phyloP scores from a whole-genome alignment of 2,113 vertebrate genomes.

The Neopipo cinnamomea region DNA sequence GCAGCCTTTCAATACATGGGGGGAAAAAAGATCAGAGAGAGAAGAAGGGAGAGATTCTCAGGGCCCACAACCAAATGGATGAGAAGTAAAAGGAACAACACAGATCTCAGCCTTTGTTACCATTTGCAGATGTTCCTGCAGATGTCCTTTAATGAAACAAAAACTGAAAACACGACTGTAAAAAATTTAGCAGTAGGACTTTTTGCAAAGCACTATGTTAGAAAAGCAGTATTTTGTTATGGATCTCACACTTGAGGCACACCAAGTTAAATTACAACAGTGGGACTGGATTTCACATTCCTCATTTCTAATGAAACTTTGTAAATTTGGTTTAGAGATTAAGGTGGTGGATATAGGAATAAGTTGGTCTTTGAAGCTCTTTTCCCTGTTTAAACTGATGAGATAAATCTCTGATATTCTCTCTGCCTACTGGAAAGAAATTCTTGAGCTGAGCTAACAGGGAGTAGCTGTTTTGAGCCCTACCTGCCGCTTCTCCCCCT shows the following conservation, averaged over 20 bases:
- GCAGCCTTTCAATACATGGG: neutral
- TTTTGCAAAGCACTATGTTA: neutral
- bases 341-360: neutral
- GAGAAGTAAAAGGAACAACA: neutral
- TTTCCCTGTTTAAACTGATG: neutral
- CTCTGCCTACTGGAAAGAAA: neutral
- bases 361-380: neutral
- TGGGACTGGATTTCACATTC: neutral
- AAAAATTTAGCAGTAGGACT: neutral
- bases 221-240: neutral
- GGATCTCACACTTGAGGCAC: neutral
- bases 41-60: neutral
- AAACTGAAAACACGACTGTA: neutral
- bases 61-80: neutral
- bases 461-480: neutral
- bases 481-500: conserved; percentile 90
- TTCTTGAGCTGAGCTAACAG: neutral
- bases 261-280: neutral
- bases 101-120: neutral
- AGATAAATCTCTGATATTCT: neutral
- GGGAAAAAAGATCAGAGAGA: neutral
- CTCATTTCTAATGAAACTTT: neutral
- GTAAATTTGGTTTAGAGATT: neutral
- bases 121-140: neutral
- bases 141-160: neutral